Evolutionary conservation across 2,113 vertebrate species (phyloP).

Genomic region (human (Homo sapiens)): GRCh38 chr5:175104501-175105000

Average conservation of each 20-base stretch:
- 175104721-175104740: neutral
- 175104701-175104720: neutral
- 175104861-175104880: slow-evolving; percentile 33
- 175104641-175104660: neutral
- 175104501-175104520: neutral
- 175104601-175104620: neutral
- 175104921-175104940: slow-evolving; percentile 42
- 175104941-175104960: neutral
- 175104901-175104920: neutral
- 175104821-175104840: neutral
- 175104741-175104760: neutral
- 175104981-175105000: neutral
- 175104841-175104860: neutral
- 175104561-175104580: neutral
- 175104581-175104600: neutral
- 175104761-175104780: neutral
- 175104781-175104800: accelerated
- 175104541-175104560: accelerated
- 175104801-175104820: neutral
- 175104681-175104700: neutral
- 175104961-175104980: slow-evolving; percentile 33
- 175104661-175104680: accelerated
- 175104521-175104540: too few relatives aligned
- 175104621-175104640: neutral
- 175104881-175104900: neutral